These are phyloP conservation scores for Pituophis catenifer DNA, from an alignment of 2,113 vertebrate species.

Conservation along the genomic window DNA sequence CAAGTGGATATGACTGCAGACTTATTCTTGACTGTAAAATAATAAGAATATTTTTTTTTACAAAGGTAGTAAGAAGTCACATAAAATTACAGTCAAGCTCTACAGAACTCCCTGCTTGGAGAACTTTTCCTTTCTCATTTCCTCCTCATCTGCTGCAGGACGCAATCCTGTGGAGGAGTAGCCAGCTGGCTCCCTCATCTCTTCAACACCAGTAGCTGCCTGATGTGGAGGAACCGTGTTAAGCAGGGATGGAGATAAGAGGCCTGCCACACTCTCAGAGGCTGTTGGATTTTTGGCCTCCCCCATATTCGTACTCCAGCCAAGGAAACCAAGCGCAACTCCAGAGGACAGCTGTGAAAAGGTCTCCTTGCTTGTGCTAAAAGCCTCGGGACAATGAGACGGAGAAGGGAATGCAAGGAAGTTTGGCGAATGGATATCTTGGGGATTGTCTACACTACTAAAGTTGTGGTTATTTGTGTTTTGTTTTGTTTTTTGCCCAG, in stretches of 20 bases:
- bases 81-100: not conserved
- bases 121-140: not conserved
- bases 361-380: not conserved
- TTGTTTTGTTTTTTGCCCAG: not conserved
- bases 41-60: not conserved
- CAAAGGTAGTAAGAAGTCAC: not conserved
- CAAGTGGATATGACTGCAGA: not conserved
- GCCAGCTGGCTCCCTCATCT: not conserved
- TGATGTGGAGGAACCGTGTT: not conserved
- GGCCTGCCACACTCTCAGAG: not conserved
- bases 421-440: not conserved
- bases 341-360: not conserved
- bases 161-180: not conserved
- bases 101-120: not conserved
- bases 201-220: slow-evolving; percentile 26
- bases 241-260: slow-evolving; percentile 29
- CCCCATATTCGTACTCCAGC: not conserved
- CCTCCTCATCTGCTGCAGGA: not conserved
- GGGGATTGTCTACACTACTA: not conserved
- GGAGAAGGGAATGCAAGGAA: too few relatives aligned
- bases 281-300: slow-evolving; percentile 10
- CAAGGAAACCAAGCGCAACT: not conserved
- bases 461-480: too few relatives aligned
- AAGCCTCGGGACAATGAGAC: not conserved
- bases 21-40: not conserved